Percentiles rank a stretch among this genome's conserved stretches.
Conservation (phyloP, 2,113 vertebrate species). For the Indri indri region DNA sequence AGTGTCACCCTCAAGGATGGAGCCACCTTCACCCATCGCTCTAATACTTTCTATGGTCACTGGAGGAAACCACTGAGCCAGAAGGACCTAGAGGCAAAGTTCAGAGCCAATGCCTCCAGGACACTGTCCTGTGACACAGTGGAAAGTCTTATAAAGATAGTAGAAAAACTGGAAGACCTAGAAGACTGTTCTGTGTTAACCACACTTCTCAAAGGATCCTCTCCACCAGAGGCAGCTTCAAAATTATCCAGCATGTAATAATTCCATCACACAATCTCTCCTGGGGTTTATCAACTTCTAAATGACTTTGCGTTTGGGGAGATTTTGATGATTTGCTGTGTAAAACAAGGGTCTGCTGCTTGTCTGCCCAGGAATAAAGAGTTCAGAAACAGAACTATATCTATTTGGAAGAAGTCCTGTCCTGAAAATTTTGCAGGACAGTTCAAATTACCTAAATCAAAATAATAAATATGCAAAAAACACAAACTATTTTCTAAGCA, state of each 20-base stretch:
- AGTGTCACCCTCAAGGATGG: constrained; percentile 79
- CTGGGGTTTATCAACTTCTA: background rate
- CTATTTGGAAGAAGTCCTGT: background rate
- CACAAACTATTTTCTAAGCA: background rate
- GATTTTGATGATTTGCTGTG: background rate
- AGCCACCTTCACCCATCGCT: constrained; percentile 68
- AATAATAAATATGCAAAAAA: background rate
- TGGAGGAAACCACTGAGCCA: constrained; percentile 93
- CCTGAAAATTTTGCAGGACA: background rate
- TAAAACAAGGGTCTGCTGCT: background rate
- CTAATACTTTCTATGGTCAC: constrained; percentile 93
- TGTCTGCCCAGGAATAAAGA: background rate
- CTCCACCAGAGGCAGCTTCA: background rate
- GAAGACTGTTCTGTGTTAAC: constrained; percentile 85
- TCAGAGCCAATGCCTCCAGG: constrained; percentile 84
- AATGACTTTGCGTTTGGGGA: background rate
- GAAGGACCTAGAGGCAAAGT: constrained; percentile 90
- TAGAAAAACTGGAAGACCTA: constrained; percentile 87
- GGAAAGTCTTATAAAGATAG: constrained; percentile 84
- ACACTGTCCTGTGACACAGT: constrained; percentile 81
- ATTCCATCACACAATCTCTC: background rate
- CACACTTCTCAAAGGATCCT: constrained; percentile 84
- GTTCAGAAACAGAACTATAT: background rate
- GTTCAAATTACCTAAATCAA: background rate
- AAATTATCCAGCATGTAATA: background rate